Conservation (phyloP, 1,140 invertebrate genomes). For the Metopolophium dirhodum region DNA sequence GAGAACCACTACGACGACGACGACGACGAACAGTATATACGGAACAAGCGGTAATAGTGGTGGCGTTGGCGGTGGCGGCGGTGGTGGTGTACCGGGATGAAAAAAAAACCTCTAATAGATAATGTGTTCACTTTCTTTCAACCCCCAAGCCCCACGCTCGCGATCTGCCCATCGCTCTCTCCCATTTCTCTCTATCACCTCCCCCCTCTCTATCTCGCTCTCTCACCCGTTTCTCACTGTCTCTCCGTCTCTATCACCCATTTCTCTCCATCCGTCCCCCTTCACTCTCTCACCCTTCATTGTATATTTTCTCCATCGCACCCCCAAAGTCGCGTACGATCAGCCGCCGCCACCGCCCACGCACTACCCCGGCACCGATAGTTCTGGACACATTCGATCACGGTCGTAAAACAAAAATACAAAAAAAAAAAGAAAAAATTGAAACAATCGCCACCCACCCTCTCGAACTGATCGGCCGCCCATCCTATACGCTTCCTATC, state of each 20-base stretch:
- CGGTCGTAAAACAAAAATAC: conserved; percentile 2
- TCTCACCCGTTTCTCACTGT: not conserved
- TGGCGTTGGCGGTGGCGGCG: not conserved
- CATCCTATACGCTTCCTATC: not conserved
- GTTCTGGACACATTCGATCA: conserved; percentile 13
- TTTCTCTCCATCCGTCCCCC: not conserved
- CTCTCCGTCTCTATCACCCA: not conserved
- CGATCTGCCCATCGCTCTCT: not conserved
- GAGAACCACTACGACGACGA: not conserved
- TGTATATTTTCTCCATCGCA: not conserved
- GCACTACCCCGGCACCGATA: not conserved
- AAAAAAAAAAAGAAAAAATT: not conserved
- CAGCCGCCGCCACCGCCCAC: not conserved
- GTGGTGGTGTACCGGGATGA: not conserved
- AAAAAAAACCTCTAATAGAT: conserved; percentile 54
- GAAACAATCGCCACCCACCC: not conserved
- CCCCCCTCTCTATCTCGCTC: not conserved
- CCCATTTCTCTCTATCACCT: not conserved
- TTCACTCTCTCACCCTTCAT: not conserved
- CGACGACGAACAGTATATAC: not conserved
- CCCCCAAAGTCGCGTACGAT: not conserved
- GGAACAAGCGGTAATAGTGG: not conserved
- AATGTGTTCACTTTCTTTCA: conserved; percentile 51
- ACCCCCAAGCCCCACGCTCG: not conserved
- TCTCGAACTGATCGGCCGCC: not conserved